Conservation (phyloP, 1,140 invertebrate genomes). For the Papilio xuthus region DNA sequence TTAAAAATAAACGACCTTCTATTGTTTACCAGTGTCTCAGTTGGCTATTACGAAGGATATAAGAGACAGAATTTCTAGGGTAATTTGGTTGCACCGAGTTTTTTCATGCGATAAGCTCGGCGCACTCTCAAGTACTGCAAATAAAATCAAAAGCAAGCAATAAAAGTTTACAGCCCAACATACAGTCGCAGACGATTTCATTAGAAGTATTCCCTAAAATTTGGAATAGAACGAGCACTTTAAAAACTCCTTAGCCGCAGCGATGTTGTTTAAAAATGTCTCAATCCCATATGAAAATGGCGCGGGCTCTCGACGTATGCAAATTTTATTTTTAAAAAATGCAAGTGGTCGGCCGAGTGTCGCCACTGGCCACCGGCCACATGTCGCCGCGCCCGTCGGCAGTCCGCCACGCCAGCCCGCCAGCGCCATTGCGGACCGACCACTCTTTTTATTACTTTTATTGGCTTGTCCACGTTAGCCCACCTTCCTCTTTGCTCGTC, state of each 20-base stretch:
- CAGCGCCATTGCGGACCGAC: constrained; percentile 43
- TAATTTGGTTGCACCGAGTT: constrained; percentile 19
- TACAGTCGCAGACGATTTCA: constrained; percentile 51
- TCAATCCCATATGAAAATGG: constrained; percentile 34
- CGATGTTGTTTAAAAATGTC: constrained; percentile 47
- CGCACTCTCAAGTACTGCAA: constrained; percentile 16
- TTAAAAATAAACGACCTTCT: not conserved
- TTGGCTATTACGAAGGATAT: constrained; percentile 27
- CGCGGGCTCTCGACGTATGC: constrained; percentile 54
- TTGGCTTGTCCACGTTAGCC: constrained; percentile 55
- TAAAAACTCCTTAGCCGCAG: constrained; percentile 47
- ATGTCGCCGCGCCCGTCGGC: constrained; percentile 50
- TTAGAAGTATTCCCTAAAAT: constrained; percentile 45
- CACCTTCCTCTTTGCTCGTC: constrained; percentile 51
- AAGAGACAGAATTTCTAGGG: constrained; percentile 16
- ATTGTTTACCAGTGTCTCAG: constrained; percentile 13
- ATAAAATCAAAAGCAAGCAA: constrained; percentile 46
- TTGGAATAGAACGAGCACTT: constrained; percentile 41
- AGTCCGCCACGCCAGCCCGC: not conserved
- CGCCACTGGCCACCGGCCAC: constrained; percentile 49
- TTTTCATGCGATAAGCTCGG: constrained; percentile 19
- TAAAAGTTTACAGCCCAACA: constrained; percentile 51
- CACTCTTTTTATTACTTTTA: constrained; percentile 59
- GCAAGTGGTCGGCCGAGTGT: constrained; percentile 59
- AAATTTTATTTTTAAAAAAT: constrained; percentile 68